These are phyloP conservation scores for Eucidaris tribuloides DNA, from an alignment of 35 echinoderm and acorn worm genomes.

Conservation along the genomic window DNA sequence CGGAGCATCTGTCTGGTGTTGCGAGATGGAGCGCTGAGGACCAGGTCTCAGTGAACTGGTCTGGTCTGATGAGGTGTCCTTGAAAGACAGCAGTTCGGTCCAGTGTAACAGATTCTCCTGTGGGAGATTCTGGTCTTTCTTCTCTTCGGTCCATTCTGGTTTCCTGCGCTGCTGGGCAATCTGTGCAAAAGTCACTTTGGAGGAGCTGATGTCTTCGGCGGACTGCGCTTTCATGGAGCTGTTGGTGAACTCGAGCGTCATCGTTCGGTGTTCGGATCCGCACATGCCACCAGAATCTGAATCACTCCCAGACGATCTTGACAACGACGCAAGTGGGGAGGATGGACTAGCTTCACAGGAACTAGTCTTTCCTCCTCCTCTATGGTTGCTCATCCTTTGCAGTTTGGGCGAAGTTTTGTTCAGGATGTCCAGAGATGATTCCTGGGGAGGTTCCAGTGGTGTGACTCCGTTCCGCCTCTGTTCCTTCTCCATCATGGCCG, in stretches of 20 bases:
- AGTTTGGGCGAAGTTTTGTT: slow-evolving; percentile 57
- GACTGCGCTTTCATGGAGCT: slow-evolving; percentile 11
- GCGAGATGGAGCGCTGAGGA: background rate
- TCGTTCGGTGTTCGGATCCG: background rate
- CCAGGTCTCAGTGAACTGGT: background rate
- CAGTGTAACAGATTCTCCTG: slow-evolving; percentile 42
- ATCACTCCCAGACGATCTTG: background rate
- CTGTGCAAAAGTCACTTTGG: slow-evolving; percentile 47
- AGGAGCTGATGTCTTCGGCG: slow-evolving; percentile 6
- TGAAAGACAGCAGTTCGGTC: slow-evolving; percentile 65
- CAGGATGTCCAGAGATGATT: slow-evolving; percentile 39
- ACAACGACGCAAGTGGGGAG: background rate
- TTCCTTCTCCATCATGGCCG: slow-evolving; percentile 67
- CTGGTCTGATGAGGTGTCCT: background rate
- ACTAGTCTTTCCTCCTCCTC: background rate
- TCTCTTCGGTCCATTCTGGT: slow-evolving; percentile 36
- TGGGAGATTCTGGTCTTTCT: background rate
- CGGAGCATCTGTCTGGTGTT: slow-evolving; percentile 10
- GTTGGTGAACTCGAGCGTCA: background rate
- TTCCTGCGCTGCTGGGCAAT: slow-evolving; percentile 59
- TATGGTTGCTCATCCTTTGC: slow-evolving; percentile 41
- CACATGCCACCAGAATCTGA: no score
- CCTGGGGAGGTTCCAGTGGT: background rate
- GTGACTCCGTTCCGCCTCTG: slow-evolving; percentile 38
- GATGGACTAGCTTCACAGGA: background rate